Percentiles rank a stretch among this genome's conserved stretches.
Conservation (phyloP, 1,140 invertebrate genomes). For the Bactericera cockerelli region DNA sequence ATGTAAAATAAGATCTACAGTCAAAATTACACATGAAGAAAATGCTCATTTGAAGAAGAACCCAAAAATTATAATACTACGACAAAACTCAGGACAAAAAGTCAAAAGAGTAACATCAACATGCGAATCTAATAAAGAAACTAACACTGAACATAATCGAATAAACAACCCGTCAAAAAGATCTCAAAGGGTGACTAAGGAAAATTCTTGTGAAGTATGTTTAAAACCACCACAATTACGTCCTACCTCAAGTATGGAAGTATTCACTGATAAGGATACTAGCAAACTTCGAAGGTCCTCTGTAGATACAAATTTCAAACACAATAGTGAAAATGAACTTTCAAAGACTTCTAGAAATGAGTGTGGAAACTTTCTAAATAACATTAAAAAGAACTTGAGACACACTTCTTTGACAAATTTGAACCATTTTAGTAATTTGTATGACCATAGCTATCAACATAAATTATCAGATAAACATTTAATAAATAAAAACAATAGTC, state of each 20-base stretch:
- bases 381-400: neutral
- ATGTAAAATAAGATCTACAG: neutral
- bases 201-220: neutral
- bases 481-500: neutral
- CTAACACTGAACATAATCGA: neutral
- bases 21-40: neutral
- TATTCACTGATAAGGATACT: neutral
- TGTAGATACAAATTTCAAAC: too few species aligned
- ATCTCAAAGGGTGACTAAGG: neutral
- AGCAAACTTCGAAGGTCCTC: neutral
- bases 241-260: neutral
- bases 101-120: neutral
- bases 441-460: too few species aligned
- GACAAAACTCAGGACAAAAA: neutral
- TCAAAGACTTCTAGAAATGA: constrained; percentile 3
- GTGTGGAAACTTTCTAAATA: neutral
- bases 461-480: too few species aligned
- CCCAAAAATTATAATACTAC: neutral
- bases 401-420: constrained; percentile 1
- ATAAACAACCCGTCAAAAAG: neutral
- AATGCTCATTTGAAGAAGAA: neutral
- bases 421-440: neutral
- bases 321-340: too few species aligned
- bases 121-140: neutral
- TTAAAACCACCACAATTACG: neutral